These are phyloP conservation scores for Ypsolopha scabrella DNA, from an alignment of 2,888 invertebrate genomes.

Conservation along the genomic window DNA sequence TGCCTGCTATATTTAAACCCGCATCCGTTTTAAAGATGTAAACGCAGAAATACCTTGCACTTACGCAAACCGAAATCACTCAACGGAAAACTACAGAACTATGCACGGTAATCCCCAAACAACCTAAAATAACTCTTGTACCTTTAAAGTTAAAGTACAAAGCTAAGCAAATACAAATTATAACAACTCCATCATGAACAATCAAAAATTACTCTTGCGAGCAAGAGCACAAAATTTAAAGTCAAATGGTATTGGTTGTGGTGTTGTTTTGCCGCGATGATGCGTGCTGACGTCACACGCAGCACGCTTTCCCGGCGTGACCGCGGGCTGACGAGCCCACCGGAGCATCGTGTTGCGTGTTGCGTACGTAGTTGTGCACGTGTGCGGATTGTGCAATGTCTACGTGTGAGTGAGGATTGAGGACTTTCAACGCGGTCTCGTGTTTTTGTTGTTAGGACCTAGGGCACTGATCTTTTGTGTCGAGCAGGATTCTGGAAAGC, in stretches of 20 bases:
- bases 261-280: slow-evolving; percentile 2
- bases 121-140: background rate
- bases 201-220: background rate
- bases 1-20: background rate
- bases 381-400: background rate
- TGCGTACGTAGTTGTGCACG: background rate
- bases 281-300: slow-evolving; percentile 3
- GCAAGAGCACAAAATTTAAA: background rate
- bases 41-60: slow-evolving; percentile 6
- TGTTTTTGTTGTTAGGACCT: background rate
- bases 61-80: slow-evolving; percentile 26
- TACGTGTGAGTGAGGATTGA: background rate
- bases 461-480: background rate
- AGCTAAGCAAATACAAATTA: background rate
- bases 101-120: background rate
- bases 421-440: background rate
- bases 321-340: slow-evolving; percentile 6
- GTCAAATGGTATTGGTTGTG: background rate
- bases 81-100: slow-evolving; percentile 42
- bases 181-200: background rate
- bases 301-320: slow-evolving; percentile 6
- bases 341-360: background rate
- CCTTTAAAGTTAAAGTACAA: background rate
- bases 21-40: background rate
- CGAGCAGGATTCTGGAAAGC: background rate